Percentiles rank a stretch among this genome's conserved stretches.
These are phyloP conservation scores for Chrysemys picta DNA, from an alignment of 2,113 vertebrate genomes.

Conservation along the genomic window DNA sequence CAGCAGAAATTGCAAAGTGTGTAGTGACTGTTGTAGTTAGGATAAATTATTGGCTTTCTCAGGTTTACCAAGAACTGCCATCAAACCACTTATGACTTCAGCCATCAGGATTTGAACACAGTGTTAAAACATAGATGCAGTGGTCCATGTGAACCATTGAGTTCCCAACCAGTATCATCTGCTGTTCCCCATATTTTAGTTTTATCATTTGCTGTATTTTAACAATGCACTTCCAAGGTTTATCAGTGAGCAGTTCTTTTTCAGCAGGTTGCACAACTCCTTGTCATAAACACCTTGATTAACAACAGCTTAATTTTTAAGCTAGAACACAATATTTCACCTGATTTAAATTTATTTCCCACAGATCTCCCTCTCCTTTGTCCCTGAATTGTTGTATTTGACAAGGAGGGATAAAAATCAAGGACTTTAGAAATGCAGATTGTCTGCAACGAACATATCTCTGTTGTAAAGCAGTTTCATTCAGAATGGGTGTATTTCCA, in stretches of 20 bases:
- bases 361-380: background rate
- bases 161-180: background rate
- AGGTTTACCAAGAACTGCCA: background rate
- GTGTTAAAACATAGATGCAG: background rate
- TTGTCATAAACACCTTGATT: background rate
- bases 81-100: background rate
- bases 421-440: background rate
- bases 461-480: background rate
- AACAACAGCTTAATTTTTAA: background rate
- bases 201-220: background rate
- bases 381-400: background rate
- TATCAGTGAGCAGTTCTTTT: background rate
- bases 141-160: background rate
- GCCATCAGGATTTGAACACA: background rate
- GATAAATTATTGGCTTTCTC: background rate
- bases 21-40: background rate
- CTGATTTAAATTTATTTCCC: background rate
- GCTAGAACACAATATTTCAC: background rate
- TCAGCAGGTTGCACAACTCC: background rate
- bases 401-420: background rate
- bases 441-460: background rate
- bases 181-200: background rate
- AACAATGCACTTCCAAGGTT: background rate
- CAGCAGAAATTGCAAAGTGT: background rate
- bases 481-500: background rate